Evolutionary conservation across 1,140 invertebrate genomes (phyloP).

Genomic region (Rhagoletis zephyria): DNA sequence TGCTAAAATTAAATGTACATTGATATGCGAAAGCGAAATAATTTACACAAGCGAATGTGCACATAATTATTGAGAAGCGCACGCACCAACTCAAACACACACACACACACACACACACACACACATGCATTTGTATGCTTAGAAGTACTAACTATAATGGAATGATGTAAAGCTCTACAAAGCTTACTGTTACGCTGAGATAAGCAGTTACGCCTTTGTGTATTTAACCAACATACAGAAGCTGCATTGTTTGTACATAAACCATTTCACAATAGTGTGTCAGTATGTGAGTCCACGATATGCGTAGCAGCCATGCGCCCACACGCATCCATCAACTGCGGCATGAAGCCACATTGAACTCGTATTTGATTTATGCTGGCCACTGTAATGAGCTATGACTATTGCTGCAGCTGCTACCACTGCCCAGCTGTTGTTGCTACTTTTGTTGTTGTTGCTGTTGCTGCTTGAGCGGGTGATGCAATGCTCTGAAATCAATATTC

Average conservation of each 20-base stretch:
- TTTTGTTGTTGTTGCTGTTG: background rate
- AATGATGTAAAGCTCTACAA: background rate
- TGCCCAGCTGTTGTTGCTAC: background rate
- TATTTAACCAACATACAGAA: background rate
- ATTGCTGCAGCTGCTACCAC: background rate
- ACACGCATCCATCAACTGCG: slow-evolving; percentile 40
- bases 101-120: background rate
- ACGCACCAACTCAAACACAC: background rate
- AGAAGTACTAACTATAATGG: too few species aligned
- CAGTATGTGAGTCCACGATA: too few species aligned
- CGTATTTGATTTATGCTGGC: slow-evolving; percentile 43
- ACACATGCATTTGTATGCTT: background rate
- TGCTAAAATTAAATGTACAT: background rate
- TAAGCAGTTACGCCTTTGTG: background rate
- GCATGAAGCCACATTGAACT: slow-evolving; percentile 45
- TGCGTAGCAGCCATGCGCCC: background rate
- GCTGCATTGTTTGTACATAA: background rate
- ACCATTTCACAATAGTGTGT: background rate
- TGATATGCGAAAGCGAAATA: slow-evolving; percentile 13
- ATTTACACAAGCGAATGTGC: background rate
- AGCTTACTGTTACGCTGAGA: slow-evolving; percentile 8
- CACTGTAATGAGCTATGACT: slow-evolving; percentile 47
- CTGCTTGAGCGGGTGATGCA: background rate
- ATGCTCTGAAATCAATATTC: slow-evolving; percentile 3
- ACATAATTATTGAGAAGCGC: slow-evolving; percentile 1